Conservation (phyloP, 2,113 vertebrate genomes). For the Callospermophilus lateralis region DNA sequence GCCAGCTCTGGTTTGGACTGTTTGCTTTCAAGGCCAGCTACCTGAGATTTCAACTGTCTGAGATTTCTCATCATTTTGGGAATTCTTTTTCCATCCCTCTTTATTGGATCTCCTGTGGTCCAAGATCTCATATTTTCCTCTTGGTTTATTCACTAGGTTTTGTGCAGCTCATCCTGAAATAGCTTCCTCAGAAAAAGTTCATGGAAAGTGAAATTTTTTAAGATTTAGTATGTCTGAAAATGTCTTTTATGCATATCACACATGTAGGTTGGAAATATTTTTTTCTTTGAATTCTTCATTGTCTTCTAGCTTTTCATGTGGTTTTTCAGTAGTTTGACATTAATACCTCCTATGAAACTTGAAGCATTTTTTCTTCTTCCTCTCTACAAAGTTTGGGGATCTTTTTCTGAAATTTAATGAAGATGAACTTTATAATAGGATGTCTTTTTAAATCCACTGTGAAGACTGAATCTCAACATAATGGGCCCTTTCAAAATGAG, state of each 20-base stretch:
- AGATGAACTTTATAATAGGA: neutral
- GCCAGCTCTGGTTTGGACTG: neutral
- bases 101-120: neutral
- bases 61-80: constrained; percentile 20
- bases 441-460: neutral
- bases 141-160: constrained; percentile 13
- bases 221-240: neutral
- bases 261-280: constrained; percentile 47
- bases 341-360: neutral
- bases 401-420: neutral
- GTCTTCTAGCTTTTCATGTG: neutral
- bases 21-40: neutral
- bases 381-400: neutral
- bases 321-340: neutral
- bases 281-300: constrained; percentile 38
- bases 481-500: neutral
- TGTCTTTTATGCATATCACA: neutral
- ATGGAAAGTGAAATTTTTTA: constrained; percentile 10
- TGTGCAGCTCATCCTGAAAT: neutral
- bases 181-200: constrained; percentile 33
- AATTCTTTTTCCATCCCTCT: neutral
- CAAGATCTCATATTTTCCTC: constrained; percentile 33
- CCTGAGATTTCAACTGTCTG: neutral
- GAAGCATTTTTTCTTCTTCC: neutral
- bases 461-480: neutral